Evolutionary conservation across 2,113 vertebrate species (phyloP).

Genomic region (Phaethon lepturus): DNA sequence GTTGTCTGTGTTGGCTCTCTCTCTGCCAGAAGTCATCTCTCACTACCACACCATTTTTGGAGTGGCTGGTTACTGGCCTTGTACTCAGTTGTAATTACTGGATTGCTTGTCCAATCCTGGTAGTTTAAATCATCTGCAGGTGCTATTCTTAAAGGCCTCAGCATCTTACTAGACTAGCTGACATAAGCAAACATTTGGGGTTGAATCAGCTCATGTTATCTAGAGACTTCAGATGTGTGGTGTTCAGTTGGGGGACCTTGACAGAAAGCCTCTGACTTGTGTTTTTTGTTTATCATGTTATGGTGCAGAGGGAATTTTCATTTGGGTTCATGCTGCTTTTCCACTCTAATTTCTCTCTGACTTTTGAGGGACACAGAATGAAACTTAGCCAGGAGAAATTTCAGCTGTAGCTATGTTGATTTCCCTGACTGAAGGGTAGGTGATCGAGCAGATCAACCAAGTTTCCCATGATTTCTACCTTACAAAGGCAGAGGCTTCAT

Average conservation of each 20-base stretch:
- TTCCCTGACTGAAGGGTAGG: neutral
- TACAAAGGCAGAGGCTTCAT: neutral
- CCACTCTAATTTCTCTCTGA: neutral
- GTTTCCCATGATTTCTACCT: neutral
- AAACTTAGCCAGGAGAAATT: neutral
- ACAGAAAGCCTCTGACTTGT: neutral
- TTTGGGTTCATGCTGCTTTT: neutral
- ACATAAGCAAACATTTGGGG: neutral
- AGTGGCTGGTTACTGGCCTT: neutral
- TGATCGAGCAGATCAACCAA: neutral
- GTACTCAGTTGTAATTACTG: neutral
- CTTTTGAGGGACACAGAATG: neutral
- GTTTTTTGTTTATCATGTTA: neutral
- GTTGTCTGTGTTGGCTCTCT: neutral
- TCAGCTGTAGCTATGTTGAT: neutral
- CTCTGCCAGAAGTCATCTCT: neutral
- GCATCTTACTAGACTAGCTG: neutral
- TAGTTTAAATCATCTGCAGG: neutral
- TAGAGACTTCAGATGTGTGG: neutral
- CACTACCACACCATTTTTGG: neutral
- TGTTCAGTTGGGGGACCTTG: neutral
- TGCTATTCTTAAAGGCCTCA: neutral
- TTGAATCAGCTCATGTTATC: neutral
- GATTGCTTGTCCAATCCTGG: neutral
- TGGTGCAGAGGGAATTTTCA: neutral